Evolutionary conservation across 2,888 invertebrate genomes (phyloP).

Genomic region (Salticus scenicus): DNA sequence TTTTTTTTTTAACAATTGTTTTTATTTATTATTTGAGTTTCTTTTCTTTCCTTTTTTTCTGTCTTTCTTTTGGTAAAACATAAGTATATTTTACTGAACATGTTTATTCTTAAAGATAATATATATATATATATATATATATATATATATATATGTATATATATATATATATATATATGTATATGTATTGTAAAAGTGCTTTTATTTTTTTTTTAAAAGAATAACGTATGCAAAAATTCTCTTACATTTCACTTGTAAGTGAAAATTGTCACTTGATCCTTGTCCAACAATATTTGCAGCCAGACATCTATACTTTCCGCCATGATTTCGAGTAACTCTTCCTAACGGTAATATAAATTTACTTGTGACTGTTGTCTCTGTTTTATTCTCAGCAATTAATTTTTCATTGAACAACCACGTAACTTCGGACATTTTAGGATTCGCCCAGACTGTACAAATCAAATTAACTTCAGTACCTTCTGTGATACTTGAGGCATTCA

Average conservation of each 20-base stretch:
- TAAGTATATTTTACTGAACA: no score
- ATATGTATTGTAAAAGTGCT: no score
- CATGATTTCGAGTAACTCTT: slow-evolving; percentile 69
- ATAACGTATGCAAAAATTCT: background rate
- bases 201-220: no score
- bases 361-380: slow-evolving; percentile 70
- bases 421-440: slow-evolving; percentile 88
- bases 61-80: no score
- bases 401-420: slow-evolving; percentile 80
- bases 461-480: slow-evolving; percentile 94
- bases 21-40: no score
- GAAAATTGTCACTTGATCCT: slow-evolving; percentile 71
- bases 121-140: no score
- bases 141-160: no score
- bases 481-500: slow-evolving; percentile 89
- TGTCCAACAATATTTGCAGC: slow-evolving; percentile 72
- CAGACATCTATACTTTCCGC: slow-evolving; percentile 72
- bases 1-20: no score
- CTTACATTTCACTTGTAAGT: slow-evolving; percentile 72
- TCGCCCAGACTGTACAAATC: slow-evolving; percentile 92
- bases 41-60: no score
- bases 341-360: slow-evolving; percentile 72
- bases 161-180: no score
- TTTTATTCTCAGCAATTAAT: slow-evolving; percentile 54
- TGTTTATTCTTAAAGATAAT: no score